phyloP scores from a whole-genome alignment of 1,140 invertebrate genomes.

The Homalodisca vitripennis region DNA sequence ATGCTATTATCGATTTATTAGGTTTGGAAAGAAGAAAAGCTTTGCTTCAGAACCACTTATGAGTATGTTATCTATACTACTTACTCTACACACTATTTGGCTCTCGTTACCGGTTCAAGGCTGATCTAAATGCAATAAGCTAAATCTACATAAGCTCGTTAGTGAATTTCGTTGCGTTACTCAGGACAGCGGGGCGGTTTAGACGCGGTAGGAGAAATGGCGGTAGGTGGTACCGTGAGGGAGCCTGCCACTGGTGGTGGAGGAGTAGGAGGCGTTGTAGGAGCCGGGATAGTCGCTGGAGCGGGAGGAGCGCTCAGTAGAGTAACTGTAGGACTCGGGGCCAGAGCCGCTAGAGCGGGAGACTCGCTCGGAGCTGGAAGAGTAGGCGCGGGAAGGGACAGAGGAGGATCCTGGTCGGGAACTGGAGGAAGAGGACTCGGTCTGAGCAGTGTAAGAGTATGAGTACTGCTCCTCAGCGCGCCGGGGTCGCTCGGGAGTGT shows the following conservation, averaged over 20 bases:
- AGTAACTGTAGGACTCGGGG: slow-evolving; percentile 67
- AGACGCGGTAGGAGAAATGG: slow-evolving; percentile 82
- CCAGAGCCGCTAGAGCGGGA: slow-evolving; percentile 57
- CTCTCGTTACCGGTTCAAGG: not conserved
- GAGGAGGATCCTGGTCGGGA: slow-evolving; percentile 52
- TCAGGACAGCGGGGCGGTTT: slow-evolving; percentile 44
- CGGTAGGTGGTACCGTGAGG: slow-evolving; percentile 78
- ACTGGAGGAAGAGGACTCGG: slow-evolving; percentile 50
- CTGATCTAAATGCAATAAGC: slow-evolving; percentile 1
- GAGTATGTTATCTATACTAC: too few relatives aligned
- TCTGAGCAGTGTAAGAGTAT: slow-evolving; percentile 69
- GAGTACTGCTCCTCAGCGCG: slow-evolving; percentile 77
- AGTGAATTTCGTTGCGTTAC: too few relatives aligned
- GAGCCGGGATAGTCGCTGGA: slow-evolving; percentile 68
- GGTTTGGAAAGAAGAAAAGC: too few relatives aligned
- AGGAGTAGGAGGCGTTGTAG: slow-evolving; percentile 73
- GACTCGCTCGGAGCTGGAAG: slow-evolving; percentile 64
- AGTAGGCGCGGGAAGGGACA: slow-evolving; percentile 62
- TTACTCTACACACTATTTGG: too few relatives aligned
- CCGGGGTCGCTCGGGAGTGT: slow-evolving; percentile 65
- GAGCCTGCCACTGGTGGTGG: slow-evolving; percentile 69
- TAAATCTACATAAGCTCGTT: slow-evolving; percentile 2
- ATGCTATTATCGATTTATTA: too few relatives aligned
- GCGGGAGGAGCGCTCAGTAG: slow-evolving; percentile 67
- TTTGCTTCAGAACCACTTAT: too few relatives aligned